phyloP scores from a whole-genome alignment of 1,140 invertebrate species.

The Dendroctonus valens region DNA sequence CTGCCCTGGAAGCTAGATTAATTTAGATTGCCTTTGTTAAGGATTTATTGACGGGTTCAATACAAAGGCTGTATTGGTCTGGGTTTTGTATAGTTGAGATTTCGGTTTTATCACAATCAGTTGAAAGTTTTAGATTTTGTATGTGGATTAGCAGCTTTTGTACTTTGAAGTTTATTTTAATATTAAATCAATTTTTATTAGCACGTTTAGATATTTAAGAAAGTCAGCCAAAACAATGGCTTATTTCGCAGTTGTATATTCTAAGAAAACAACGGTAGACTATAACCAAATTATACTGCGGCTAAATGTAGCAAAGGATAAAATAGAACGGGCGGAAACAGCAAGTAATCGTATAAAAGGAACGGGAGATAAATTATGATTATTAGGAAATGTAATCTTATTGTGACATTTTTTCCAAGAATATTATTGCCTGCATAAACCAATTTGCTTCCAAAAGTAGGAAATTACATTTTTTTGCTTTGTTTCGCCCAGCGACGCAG shows the following conservation, averaged over 20 bases:
- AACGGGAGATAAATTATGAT: slow-evolving; percentile 4
- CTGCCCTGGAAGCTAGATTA: background rate
- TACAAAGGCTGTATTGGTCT: no score
- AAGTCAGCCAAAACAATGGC: no score
- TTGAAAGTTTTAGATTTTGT: no score
- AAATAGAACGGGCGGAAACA: slow-evolving; percentile 1
- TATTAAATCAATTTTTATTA: no score
- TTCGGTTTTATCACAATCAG: no score
- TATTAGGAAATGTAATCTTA: slow-evolving; percentile 3
- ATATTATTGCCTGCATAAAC: slow-evolving; percentile 2
- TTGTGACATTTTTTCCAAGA: slow-evolving; percentile 5
- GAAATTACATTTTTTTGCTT: background rate
- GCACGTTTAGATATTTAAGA: no score
- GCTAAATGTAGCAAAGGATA: slow-evolving; percentile 1
- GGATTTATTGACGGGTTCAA: background rate
- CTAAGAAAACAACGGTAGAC: no score
- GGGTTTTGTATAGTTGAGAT: no score
- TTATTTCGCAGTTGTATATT: no score
- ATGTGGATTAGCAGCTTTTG: no score
- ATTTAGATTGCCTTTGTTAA: background rate
- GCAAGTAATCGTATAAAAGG: slow-evolving; percentile 1
- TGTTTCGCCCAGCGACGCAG: background rate
- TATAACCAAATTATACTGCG: background rate
- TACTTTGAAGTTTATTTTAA: no score
- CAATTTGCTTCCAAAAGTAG: background rate